Evolutionary conservation across 2,888 invertebrate species (phyloP).

Genomic region (Tachystola acroxantha): DNA sequence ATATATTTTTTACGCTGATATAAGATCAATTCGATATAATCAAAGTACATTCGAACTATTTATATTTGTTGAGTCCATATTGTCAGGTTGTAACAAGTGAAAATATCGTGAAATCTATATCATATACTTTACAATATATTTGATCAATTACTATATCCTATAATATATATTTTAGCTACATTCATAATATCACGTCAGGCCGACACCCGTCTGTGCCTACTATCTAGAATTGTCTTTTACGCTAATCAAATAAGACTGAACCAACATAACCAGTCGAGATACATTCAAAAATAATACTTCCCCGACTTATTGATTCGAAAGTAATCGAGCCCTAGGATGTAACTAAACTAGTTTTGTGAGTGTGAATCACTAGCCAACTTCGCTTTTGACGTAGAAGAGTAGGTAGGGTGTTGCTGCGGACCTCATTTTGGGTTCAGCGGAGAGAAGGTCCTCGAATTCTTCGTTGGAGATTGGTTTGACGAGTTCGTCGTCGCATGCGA

Average conservation of each 20-base stretch:
- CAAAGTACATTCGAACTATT: slow-evolving; percentile 31
- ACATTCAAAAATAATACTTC: too few relatives aligned
- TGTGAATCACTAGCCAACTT: slow-evolving; percentile 62
- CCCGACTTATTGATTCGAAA: too few relatives aligned
- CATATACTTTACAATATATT: slow-evolving; percentile 26
- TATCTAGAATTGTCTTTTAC: slow-evolving; percentile 49
- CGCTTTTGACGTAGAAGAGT: slow-evolving; percentile 87
- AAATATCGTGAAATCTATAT: slow-evolving; percentile 34
- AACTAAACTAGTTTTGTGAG: too few relatives aligned
- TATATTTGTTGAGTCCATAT: slow-evolving; percentile 39
- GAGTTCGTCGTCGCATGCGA: slow-evolving; percentile 93
- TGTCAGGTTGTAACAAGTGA: slow-evolving; percentile 58
- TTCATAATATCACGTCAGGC: slow-evolving; percentile 61
- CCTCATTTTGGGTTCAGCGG: slow-evolving; percentile 82
- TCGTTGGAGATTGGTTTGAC: slow-evolving; percentile 87
- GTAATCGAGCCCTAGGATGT: too few relatives aligned
- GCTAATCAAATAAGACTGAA: slow-evolving; percentile 31
- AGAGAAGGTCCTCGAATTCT: slow-evolving; percentile 88
- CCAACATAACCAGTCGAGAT: slow-evolving; percentile 4
- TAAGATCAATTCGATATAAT: slow-evolving; percentile 29
- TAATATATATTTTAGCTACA: slow-evolving; percentile 46
- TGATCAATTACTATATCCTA: slow-evolving; percentile 30
- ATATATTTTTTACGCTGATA: slow-evolving; percentile 22
- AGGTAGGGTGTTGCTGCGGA: slow-evolving; percentile 92
- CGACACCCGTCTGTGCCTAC: slow-evolving; percentile 38